phyloP scores from a whole-genome alignment of 2,113 vertebrate species.

The Amphilophus citrinellus region DNA sequence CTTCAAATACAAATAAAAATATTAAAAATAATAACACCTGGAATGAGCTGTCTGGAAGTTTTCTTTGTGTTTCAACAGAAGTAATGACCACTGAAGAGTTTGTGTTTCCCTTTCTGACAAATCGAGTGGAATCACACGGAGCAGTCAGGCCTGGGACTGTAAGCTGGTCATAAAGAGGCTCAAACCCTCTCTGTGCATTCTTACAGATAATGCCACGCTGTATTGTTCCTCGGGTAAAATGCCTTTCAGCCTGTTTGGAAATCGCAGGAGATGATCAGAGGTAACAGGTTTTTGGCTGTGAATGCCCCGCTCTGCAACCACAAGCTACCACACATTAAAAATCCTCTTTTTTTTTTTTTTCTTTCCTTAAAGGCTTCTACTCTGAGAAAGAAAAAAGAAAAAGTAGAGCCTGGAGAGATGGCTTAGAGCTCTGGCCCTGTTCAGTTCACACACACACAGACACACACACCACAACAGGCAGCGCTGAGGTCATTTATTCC shows the following conservation, averaged over 20 bases:
- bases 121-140: constrained; percentile 13
- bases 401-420: neutral
- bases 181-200: neutral
- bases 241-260: neutral
- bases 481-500: neutral
- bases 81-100: constrained; percentile 45
- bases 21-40: constrained; percentile 33
- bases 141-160: neutral
- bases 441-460: neutral
- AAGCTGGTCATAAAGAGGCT: neutral
- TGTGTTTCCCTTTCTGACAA: constrained; percentile 41
- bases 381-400: neutral
- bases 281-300: constrained; percentile 25
- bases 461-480: constrained; percentile 4
- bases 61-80: constrained; percentile 15
- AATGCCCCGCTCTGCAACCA: constrained; percentile 16
- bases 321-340: neutral
- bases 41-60: constrained; percentile 43
- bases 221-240: neutral
- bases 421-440: neutral
- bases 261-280: constrained; percentile 14
- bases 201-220: neutral
- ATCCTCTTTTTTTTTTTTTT: neutral
- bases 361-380: neutral
- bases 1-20: constrained; percentile 30